These are phyloP conservation scores for Sebastes baramenuke DNA, from an alignment of 2,797 vertebrate genomes.

Conservation along the genomic window DNA sequence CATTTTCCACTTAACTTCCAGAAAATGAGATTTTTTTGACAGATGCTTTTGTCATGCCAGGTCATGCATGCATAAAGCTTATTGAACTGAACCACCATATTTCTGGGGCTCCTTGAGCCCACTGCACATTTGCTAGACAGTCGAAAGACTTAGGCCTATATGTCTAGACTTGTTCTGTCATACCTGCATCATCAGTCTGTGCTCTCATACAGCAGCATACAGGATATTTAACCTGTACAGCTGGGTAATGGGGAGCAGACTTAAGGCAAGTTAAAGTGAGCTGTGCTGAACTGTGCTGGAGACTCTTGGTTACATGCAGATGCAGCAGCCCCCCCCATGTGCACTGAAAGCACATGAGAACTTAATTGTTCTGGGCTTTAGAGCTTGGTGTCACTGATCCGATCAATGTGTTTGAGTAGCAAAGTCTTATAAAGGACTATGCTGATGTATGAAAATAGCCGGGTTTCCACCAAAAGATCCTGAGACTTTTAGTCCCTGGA, in stretches of 20 bases:
- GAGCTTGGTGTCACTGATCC: constrained; percentile 4
- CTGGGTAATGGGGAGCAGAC: constrained; percentile 55
- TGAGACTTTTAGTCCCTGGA: no score
- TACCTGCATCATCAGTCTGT: constrained; percentile 66
- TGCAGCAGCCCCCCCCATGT: not conserved
- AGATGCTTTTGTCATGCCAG: constrained; percentile 24
- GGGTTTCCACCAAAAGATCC: no score
- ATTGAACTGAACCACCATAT: constrained; percentile 38
- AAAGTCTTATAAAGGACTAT: not conserved
- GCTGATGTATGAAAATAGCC: no score
- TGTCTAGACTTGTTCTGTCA: constrained; percentile 76
- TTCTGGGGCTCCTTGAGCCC: constrained; percentile 22
- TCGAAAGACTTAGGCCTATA: constrained; percentile 43
- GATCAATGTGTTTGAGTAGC: not conserved
- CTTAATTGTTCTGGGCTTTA: constrained; percentile 13
- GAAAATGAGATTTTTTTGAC: not conserved
- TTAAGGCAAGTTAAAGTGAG: constrained; percentile 42
- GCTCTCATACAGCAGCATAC: constrained; percentile 32
- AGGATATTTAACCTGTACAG: constrained; percentile 43
- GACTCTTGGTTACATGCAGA: not conserved
- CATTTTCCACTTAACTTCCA: not conserved
- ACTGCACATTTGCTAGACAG: constrained; percentile 56
- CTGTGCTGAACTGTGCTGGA: constrained; percentile 13
- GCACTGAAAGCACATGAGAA: constrained; percentile 12
- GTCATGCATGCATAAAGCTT: constrained; percentile 46